Conservation (phyloP, 2,113 vertebrate species). For the Fulica atra region DNA sequence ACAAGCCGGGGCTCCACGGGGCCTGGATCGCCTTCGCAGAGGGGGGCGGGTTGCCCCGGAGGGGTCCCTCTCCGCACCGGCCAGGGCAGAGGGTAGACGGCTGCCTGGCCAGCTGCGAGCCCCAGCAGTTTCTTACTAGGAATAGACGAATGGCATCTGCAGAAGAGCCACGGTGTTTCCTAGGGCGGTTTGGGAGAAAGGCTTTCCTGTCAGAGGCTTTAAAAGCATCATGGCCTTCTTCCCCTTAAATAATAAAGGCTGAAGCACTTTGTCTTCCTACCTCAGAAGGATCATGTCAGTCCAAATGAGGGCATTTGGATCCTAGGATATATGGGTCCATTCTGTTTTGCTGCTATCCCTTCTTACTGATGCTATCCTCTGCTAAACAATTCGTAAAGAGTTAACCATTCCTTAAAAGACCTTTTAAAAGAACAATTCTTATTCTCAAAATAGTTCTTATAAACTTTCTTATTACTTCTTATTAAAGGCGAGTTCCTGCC, state of each 20-base stretch:
- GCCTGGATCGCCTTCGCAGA: background rate
- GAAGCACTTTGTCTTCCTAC: background rate
- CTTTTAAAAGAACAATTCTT: conserved; percentile 7
- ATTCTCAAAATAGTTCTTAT: conserved; percentile 9
- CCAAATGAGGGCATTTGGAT: background rate
- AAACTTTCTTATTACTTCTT: conserved; percentile 43
- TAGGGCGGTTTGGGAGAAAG: background rate
- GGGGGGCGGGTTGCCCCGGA: background rate
- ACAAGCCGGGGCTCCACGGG: background rate
- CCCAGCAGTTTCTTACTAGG: background rate
- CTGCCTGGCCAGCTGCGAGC: conserved; percentile 22
- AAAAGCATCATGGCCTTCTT: background rate
- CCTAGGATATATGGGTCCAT: background rate
- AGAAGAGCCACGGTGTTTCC: background rate
- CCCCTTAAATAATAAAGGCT: background rate
- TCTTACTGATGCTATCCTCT: background rate
- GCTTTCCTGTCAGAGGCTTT: background rate
- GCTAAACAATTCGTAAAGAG: background rate
- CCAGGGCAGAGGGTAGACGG: background rate
- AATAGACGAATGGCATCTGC: conserved; percentile 64
- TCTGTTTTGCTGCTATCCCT: background rate
- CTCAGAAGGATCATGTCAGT: background rate
- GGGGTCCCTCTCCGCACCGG: too few relatives aligned
- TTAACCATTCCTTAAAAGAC: background rate
- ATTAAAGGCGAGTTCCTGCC: conserved; percentile 39